Base-by-base conservation (phyloP, 1,140 invertebrate species). In the Apis cerana region DNA sequence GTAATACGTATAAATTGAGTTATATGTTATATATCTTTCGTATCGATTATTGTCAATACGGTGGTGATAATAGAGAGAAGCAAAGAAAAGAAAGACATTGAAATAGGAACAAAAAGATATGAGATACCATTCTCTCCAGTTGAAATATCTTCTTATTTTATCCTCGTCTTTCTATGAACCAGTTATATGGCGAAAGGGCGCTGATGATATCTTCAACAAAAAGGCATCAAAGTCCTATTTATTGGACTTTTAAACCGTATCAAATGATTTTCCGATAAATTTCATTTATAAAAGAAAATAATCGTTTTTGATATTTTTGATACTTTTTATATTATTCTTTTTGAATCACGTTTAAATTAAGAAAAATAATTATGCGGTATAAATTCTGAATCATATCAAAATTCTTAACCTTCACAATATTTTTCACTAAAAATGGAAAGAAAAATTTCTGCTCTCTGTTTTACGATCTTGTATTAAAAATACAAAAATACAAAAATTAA, bases 161-260 rank as follows among this genome's bases (percentile, higher is more conserved):
- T 54, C 19, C n/a, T n/a, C 64, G 23, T 43, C 54, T 78, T 43
- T 58, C 64, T 27, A 13, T 17, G 21, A 77, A 33, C 13, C 50
- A 56, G 21, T 27, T 54, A n/a, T n/a, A 67, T 67, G 11, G 27
- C 8, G 50, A n/a, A 27, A 43, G 50, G 27, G 19, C 19, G 54
- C n/a, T 58, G 64, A 78, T 78, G 64, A 43, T 78, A 58, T 78
- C 75, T 68, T 78, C 59, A 52, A 56, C 48, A 23, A 48, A 50
- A 65, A 12, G 50, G 8, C 19, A 59, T 8, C 54, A 71, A 54
- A 71, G 69, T 23, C 10, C 23, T 56, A 58, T 71, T 71, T 75
- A 74, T 64, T 13, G n/a, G 50, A 19, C n/a, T n/a, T 43, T n/a
- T 58, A 27, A 48, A 17, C 33, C 52, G 12, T 19, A 17, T 33